Conservation (phyloP, 1,140 invertebrate genomes). For the Drosophila lowei region DNA sequence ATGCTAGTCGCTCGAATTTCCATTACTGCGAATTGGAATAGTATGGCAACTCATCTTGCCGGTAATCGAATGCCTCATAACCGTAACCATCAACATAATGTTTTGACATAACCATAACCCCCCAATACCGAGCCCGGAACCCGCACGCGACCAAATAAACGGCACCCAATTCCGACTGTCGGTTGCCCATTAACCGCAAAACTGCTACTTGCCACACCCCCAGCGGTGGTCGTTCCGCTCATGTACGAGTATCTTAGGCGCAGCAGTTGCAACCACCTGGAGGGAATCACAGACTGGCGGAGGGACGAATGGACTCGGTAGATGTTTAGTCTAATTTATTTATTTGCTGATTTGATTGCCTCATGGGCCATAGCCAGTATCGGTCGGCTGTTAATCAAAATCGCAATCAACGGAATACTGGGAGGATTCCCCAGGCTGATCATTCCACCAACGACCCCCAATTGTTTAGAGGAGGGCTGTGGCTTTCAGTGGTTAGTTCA, state of each 20-base stretch:
- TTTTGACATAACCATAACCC: constrained; percentile 66
- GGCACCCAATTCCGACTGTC: constrained; percentile 32
- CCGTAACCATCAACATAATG: constrained; percentile 67
- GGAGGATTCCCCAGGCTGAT: too few relatives aligned
- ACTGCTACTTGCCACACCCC: constrained; percentile 20
- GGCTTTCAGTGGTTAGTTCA: too few relatives aligned
- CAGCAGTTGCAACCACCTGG: constrained; percentile 8
- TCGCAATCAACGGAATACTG: too few relatives aligned
- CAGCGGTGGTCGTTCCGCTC: neutral
- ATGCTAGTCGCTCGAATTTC: constrained; percentile 40
- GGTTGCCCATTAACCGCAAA: constrained; percentile 34
- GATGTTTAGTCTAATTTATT: neutral
- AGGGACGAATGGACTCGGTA: neutral
- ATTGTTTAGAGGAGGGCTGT: too few relatives aligned
- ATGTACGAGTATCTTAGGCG: neutral
- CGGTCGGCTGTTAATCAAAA: too few relatives aligned
- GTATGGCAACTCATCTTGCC: constrained; percentile 59
- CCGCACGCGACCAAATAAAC: constrained; percentile 34
- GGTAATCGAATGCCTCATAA: constrained; percentile 61
- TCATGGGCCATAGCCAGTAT: neutral
- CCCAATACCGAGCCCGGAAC: constrained; percentile 1
- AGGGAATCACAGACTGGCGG: neutral
- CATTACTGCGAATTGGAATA: constrained; percentile 54
- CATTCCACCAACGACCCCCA: too few relatives aligned
- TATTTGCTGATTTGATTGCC: constrained; percentile 18